These are phyloP conservation scores for Rhea americana DNA, from an alignment of 2,113 vertebrate species.

Conservation along the genomic window DNA sequence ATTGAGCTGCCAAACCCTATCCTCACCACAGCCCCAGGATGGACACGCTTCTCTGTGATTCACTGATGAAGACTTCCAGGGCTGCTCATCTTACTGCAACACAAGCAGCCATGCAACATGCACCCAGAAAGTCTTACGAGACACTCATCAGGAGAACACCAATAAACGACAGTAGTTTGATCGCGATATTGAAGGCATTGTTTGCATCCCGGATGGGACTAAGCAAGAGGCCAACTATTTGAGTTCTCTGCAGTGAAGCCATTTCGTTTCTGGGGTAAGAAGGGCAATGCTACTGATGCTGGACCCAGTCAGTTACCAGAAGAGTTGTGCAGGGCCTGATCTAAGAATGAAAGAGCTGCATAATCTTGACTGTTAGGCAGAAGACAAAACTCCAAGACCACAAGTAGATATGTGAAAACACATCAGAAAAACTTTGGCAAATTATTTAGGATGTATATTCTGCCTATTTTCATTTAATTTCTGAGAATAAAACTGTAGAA, in stretches of 20 bases:
- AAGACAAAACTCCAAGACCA: neutral
- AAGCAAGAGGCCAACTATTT: neutral
- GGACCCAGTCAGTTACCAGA: neutral
- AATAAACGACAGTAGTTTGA: neutral
- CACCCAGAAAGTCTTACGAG: neutral
- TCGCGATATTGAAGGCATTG: neutral
- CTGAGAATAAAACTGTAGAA: neutral
- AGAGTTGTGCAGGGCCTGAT: neutral
- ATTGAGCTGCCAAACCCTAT: neutral
- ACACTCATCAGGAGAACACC: neutral
- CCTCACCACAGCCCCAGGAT: neutral
- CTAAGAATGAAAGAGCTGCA: neutral
- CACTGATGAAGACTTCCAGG: neutral
- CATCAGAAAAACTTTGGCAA: neutral
- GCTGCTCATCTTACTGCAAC: neutral
- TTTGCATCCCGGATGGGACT: neutral
- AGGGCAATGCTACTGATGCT: neutral
- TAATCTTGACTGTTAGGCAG: neutral
- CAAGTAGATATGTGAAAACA: neutral
- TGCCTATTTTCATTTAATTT: neutral
- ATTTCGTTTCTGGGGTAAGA: neutral
- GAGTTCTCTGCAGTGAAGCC: neutral
- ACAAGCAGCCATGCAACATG: neutral
- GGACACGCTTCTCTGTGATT: neutral
- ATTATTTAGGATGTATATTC: neutral